phyloP scores from a whole-genome alignment of 2,888 invertebrate species.

The Eupithecia subfuscata region DNA sequence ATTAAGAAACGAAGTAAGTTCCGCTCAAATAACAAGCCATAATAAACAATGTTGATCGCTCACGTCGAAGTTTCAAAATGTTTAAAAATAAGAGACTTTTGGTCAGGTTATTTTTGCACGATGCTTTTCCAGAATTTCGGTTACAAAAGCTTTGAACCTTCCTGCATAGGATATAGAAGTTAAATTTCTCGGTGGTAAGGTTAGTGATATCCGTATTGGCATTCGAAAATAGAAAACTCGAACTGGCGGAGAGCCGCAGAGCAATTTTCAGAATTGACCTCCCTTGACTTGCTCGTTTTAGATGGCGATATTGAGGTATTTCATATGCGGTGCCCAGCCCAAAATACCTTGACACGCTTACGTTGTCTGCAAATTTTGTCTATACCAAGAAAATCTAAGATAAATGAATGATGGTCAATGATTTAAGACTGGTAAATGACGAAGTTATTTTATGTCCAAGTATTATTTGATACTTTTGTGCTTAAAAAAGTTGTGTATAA shows the following conservation, averaged over 20 bases:
- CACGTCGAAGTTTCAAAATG: slow-evolving; percentile 30
- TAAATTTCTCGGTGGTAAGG: slow-evolving; percentile 22
- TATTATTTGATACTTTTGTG: not conserved
- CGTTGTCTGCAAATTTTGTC: not conserved
- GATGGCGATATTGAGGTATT: slow-evolving; percentile 19
- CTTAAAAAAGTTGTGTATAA: too few species aligned
- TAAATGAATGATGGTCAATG: not conserved
- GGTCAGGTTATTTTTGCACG: slow-evolving; percentile 27
- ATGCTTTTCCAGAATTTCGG: slow-evolving; percentile 7
- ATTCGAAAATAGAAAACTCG: slow-evolving; percentile 39
- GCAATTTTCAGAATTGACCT: slow-evolving; percentile 40
- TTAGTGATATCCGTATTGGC: slow-evolving; percentile 38
- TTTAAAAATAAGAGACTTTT: slow-evolving; percentile 30
- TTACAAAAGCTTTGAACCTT: slow-evolving; percentile 24
- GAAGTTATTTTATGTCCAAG: not conserved
- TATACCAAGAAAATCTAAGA: not conserved
- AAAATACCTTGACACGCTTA: not conserved
- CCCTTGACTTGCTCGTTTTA: slow-evolving; percentile 34
- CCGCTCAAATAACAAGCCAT: slow-evolving; percentile 18
- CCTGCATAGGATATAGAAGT: slow-evolving; percentile 13
- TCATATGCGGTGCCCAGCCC: slow-evolving; percentile 13
- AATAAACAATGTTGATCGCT: slow-evolving; percentile 22
- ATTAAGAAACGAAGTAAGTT: slow-evolving; percentile 8
- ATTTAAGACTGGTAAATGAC: not conserved
- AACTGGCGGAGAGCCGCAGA: slow-evolving; percentile 36